A percentile compares a stretch with the other conserved stretches of the same genome.
These are phyloP conservation scores for Gambusia affinis DNA, from an alignment of 2,113 vertebrate species.

Conservation along the genomic window DNA sequence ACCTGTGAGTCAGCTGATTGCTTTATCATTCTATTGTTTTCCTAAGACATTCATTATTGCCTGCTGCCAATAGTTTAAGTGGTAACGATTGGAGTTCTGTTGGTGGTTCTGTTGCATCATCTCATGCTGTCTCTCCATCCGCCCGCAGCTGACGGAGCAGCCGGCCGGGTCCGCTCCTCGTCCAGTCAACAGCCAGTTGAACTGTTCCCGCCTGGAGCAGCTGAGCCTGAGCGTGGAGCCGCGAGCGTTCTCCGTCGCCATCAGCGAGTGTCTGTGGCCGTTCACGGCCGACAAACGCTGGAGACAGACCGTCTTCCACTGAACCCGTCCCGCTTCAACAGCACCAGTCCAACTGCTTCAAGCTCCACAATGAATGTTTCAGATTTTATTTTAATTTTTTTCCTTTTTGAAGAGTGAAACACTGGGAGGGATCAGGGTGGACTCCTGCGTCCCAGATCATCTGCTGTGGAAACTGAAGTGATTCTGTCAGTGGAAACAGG, in stretches of 20 bases:
- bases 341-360: background rate
- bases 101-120: background rate
- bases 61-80: too few relatives aligned
- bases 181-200: conserved; percentile 87
- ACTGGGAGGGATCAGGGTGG: too few relatives aligned
- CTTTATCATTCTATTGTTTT: too few relatives aligned
- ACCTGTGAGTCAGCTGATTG: conserved; percentile 80
- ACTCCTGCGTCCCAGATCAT: background rate
- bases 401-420: too few relatives aligned
- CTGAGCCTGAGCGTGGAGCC: conserved; percentile 87
- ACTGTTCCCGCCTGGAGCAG: conserved; percentile 90
- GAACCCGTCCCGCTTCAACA: conserved; percentile 16
- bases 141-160: conserved; percentile 86
- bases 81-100: too few relatives aligned
- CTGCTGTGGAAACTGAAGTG: background rate
- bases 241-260: conserved; percentile 85
- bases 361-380: background rate
- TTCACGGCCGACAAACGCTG: conserved; percentile 94
- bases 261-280: conserved; percentile 93
- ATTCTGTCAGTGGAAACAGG: background rate
- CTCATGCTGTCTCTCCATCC: background rate
- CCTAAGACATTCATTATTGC: too few relatives aligned
- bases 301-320: conserved; percentile 94
- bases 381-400: background rate
- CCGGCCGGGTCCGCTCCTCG: conserved; percentile 83